A percentile compares a stretch with the other conserved stretches of the same genome.
Evolutionary conservation across 1,140 invertebrate genomes (phyloP).

Genomic region (Neodiprion virginianus): DNA sequence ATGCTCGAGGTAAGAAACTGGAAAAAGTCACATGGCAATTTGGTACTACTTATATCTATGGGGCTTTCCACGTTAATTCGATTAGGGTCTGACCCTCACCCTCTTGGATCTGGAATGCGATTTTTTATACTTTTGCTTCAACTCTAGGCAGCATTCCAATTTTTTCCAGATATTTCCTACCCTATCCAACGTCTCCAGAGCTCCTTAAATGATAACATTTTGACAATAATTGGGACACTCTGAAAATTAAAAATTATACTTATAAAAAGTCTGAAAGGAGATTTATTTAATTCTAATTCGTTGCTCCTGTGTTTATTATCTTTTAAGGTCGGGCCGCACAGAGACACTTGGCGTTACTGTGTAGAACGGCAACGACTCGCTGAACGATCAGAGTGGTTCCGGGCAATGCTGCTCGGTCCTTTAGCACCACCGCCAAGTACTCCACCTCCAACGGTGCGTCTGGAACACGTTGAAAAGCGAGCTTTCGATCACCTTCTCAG

Average conservation of each 20-base stretch:
- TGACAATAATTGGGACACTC: not conserved
- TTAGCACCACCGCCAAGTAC: conserved; percentile 53
- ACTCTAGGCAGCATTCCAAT: not conserved
- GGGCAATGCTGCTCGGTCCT: conserved; percentile 66
- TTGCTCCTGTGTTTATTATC: not conserved
- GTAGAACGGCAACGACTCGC: conserved; percentile 47
- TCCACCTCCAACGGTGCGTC: conserved; percentile 44
- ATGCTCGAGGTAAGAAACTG: conserved; percentile 41
- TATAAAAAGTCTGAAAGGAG: not conserved
- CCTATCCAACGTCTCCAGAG: not conserved
- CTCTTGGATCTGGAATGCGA: conserved; percentile 1
- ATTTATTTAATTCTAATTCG: not conserved
- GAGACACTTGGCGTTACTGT: conserved; percentile 53
- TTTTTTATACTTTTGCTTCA: not conserved
- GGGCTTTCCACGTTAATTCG: not conserved
- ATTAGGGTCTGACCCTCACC: not conserved
- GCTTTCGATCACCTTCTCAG: conserved; percentile 74
- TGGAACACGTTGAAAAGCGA: conserved; percentile 70
- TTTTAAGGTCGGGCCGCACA: conserved; percentile 47
- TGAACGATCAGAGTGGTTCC: conserved; percentile 59
- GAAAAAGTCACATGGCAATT: not conserved
- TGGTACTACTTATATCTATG: not conserved
- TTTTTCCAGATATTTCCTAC: not conserved
- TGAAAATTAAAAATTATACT: not conserved
- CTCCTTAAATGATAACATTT: not conserved